These are phyloP conservation scores for Manduca sexta DNA, from an alignment of 1,140 invertebrate species.

Conservation along the genomic window DNA sequence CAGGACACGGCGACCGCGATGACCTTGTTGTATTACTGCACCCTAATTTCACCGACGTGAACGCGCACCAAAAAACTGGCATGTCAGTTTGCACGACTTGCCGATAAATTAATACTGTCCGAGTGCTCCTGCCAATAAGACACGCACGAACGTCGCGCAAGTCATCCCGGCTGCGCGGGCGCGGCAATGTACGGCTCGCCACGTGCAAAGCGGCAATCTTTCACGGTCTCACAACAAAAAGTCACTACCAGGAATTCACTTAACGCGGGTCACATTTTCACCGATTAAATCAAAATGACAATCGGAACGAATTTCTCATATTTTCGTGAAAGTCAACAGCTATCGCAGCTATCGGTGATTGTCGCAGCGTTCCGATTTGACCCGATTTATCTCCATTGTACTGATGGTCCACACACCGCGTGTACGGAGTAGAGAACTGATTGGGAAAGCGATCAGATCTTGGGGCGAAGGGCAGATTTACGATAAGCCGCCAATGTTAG, in stretches of 20 bases:
- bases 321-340: conserved; percentile 18
- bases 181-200: conserved; percentile 8
- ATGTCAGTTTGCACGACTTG: conserved; percentile 66
- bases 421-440: conserved; percentile 46
- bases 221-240: conserved; percentile 19
- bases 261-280: conserved; percentile 19
- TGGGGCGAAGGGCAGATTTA: conserved; percentile 65
- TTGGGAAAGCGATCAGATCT: conserved; percentile 66
- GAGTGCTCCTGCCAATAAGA: conserved; percentile 40
- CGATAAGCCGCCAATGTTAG: conserved; percentile 60
- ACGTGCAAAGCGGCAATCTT: conserved; percentile 24
- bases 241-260: conserved; percentile 20
- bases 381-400: conserved; percentile 19
- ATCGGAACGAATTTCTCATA: conserved; percentile 20
- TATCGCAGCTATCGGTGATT: conserved; percentile 10
- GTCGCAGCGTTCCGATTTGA: conserved; percentile 13
- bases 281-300: conserved; percentile 25
- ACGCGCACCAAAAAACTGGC: conserved; percentile 47
- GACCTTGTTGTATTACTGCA: conserved; percentile 67
- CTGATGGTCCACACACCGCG: conserved; percentile 46
- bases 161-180: conserved; percentile 24
- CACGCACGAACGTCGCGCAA: conserved; percentile 43
- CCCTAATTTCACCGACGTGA: conserved; percentile 63
- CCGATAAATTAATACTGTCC: conserved; percentile 63
- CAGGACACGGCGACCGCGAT: conserved; percentile 34